Evolutionary conservation across 2,113 vertebrate species (phyloP).

Genomic region (Notarius quadriscutis): DNA sequence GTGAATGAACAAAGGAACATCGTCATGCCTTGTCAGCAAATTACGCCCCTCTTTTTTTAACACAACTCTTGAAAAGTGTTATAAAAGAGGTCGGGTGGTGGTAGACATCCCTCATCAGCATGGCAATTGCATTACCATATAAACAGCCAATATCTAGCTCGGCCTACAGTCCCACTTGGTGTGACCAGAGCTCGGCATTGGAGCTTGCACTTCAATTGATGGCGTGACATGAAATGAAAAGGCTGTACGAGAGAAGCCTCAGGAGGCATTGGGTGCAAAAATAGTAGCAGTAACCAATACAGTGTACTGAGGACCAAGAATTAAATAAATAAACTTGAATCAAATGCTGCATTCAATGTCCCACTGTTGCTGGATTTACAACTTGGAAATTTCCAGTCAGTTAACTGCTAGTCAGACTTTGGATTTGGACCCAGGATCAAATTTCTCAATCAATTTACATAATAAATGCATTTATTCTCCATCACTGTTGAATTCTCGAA

Average conservation of each 20-base stretch:
- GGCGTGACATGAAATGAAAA: slow-evolving; percentile 27
- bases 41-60: not conserved
- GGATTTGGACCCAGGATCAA: not conserved
- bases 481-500: not conserved
- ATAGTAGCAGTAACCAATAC: slow-evolving; percentile 11
- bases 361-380: not conserved
- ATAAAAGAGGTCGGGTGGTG: slow-evolving; percentile 8
- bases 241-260: slow-evolving; percentile 16
- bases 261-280: slow-evolving; percentile 1
- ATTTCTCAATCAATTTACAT: not conserved
- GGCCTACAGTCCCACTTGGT: slow-evolving; percentile 35
- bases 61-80: not conserved
- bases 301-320: not conserved
- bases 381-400: not conserved
- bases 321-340: not conserved
- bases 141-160: slow-evolving; percentile 52
- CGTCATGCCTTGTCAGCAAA: not conserved
- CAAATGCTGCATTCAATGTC: not conserved
- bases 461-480: not conserved
- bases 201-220: slow-evolving; percentile 30
- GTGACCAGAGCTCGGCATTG: slow-evolving; percentile 24
- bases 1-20: not conserved
- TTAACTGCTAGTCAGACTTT: not conserved
- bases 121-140: slow-evolving; percentile 54
- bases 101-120: slow-evolving; percentile 43